Evolutionary conservation across 2,113 vertebrate species (phyloP).

Genomic region (Sylvicapra grimmia): DNA sequence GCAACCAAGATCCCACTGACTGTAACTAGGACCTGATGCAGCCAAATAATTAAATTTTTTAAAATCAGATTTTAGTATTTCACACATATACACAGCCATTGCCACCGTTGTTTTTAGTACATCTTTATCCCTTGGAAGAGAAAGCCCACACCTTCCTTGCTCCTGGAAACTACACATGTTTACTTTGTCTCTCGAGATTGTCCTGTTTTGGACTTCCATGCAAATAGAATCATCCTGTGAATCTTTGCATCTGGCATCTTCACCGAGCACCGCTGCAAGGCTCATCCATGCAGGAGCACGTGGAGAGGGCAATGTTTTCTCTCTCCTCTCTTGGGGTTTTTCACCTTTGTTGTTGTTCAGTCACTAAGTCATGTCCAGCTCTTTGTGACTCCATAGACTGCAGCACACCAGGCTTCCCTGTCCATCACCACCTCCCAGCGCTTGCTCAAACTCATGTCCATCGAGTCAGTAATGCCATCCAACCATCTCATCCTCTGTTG

Average conservation of each 20-base stretch:
- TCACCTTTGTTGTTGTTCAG: neutral
- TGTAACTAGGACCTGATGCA: neutral
- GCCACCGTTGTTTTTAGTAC: fast-evolving
- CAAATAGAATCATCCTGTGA: fast-evolving
- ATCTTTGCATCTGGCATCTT: neutral
- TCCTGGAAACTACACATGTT: neutral
- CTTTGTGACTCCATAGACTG: neutral
- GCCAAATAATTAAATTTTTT: neutral
- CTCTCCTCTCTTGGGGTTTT: neutral
- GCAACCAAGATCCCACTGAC: neutral
- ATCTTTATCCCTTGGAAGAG: neutral
- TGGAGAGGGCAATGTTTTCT: fast-evolving
- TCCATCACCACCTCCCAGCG: neutral
- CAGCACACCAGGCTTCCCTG: neutral
- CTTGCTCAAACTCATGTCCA: neutral
- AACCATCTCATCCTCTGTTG: neutral
- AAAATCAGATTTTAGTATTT: neutral
- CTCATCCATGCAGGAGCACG: fast-evolving
- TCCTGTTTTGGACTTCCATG: neutral
- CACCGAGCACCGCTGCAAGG: neutral
- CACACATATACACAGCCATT: neutral
- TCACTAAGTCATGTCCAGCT: neutral
- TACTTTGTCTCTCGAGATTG: neutral
- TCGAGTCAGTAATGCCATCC: neutral
- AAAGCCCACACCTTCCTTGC: neutral